Percentiles rank a stretch among this genome's conserved stretches.
phyloP scores from a whole-genome alignment of 2,113 vertebrate genomes.

The Microcebus griseorufus region DNA sequence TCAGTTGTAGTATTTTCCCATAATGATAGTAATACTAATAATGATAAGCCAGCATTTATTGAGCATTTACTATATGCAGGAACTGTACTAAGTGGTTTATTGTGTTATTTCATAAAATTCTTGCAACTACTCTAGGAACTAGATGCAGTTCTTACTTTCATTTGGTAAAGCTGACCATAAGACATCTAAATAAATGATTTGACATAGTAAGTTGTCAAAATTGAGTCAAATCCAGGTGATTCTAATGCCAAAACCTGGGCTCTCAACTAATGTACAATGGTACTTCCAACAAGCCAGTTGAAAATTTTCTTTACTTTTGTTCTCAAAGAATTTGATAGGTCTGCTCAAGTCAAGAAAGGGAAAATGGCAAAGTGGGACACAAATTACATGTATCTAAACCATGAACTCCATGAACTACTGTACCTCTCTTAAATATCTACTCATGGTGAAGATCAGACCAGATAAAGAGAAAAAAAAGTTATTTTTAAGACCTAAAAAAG shows the following conservation, averaged over 20 bases:
- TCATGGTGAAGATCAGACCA: background rate
- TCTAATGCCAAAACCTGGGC: background rate
- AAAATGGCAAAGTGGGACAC: conserved; percentile 4
- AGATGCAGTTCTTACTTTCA: background rate
- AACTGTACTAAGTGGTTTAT: background rate
- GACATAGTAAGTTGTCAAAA: background rate
- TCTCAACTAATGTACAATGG: background rate
- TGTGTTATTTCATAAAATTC: background rate
- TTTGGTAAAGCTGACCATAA: background rate
- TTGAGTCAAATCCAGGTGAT: background rate
- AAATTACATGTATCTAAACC: background rate
- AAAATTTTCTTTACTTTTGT: background rate
- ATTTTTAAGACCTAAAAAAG: background rate
- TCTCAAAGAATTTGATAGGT: background rate
- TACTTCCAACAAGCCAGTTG: background rate
- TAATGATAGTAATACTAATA: background rate
- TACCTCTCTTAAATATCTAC: background rate
- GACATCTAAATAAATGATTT: background rate
- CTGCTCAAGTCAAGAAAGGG: background rate
- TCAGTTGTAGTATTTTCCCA: background rate
- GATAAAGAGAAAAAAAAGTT: background rate
- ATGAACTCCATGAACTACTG: background rate
- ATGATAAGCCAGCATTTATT: background rate
- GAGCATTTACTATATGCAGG: background rate
- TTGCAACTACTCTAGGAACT: background rate